Evolutionary conservation across 2,113 vertebrate genomes (phyloP).

Genomic region (Melanerpes formicivorus): DNA sequence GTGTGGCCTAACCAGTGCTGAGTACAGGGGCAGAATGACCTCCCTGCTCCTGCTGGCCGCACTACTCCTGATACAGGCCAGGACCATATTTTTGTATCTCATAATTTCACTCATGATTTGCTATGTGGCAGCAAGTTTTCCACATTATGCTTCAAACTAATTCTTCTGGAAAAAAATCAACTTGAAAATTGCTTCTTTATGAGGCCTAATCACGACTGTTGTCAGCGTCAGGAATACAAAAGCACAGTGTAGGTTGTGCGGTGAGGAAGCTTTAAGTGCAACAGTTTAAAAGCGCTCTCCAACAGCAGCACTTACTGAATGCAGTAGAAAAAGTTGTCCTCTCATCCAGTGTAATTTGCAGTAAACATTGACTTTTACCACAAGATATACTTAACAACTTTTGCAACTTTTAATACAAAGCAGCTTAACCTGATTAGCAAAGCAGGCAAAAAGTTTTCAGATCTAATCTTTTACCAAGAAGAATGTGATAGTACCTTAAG

Average conservation of each 20-base stretch:
- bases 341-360: neutral
- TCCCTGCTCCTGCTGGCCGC: no score
- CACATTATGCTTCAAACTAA: accelerated
- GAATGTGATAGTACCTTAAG: neutral
- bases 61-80: no score
- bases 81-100: neutral
- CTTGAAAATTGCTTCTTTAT: neutral
- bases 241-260: accelerated
- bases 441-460: neutral
- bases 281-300: neutral
- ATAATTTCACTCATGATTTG: neutral
- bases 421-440: neutral
- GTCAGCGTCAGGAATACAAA: neutral
- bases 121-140: neutral
- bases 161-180: neutral
- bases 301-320: neutral
- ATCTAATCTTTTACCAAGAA: neutral
- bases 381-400: neutral
- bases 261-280: neutral
- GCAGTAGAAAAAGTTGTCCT: neutral
- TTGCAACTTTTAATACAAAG: neutral
- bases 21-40: no score
- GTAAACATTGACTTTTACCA: neutral
- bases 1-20: no score
- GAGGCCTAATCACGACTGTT: neutral